Conservation (phyloP, 2,113 vertebrate species). For the Equus quagga region DNA sequence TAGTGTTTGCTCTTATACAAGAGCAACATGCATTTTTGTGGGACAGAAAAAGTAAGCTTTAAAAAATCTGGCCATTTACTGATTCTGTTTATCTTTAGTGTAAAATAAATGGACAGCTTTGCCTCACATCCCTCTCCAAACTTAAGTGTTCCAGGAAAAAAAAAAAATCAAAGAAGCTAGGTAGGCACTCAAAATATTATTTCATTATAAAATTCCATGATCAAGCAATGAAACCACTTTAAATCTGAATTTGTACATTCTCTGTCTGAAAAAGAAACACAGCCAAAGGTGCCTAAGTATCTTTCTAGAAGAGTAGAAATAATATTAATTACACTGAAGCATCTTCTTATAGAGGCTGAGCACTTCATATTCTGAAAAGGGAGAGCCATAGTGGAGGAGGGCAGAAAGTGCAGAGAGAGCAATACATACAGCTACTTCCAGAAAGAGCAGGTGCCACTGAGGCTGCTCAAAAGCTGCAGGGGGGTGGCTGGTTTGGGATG, state of each 20-base stretch:
- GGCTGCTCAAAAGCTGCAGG: neutral
- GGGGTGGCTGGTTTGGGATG: accelerated
- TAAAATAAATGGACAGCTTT: constrained; percentile 62
- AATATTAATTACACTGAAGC: constrained; percentile 36
- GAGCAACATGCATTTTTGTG: neutral
- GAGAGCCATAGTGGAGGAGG: neutral
- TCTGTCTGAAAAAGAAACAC: constrained; percentile 3
- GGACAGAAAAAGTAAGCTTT: constrained; percentile 21
- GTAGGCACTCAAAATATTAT: constrained; percentile 64
- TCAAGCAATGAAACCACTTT: constrained; percentile 54
- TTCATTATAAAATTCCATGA: constrained; percentile 63
- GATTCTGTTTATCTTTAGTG: constrained; percentile 40
- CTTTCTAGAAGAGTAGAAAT: constrained; percentile 53
- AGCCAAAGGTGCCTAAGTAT: neutral
- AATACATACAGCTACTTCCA: no score
- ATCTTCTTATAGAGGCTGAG: constrained; percentile 6
- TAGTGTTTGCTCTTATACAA: neutral
- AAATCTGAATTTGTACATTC: constrained; percentile 34
- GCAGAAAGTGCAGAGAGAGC: accelerated
- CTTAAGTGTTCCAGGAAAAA: neutral
- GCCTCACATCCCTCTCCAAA: constrained; percentile 44
- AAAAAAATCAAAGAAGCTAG: neutral
- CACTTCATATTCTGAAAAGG: neutral
- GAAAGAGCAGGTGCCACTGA: neutral
- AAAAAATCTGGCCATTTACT: constrained; percentile 14